These are phyloP conservation scores for Typhlomys cinereus DNA, from an alignment of 2,113 vertebrate genomes.

Conservation along the genomic window DNA sequence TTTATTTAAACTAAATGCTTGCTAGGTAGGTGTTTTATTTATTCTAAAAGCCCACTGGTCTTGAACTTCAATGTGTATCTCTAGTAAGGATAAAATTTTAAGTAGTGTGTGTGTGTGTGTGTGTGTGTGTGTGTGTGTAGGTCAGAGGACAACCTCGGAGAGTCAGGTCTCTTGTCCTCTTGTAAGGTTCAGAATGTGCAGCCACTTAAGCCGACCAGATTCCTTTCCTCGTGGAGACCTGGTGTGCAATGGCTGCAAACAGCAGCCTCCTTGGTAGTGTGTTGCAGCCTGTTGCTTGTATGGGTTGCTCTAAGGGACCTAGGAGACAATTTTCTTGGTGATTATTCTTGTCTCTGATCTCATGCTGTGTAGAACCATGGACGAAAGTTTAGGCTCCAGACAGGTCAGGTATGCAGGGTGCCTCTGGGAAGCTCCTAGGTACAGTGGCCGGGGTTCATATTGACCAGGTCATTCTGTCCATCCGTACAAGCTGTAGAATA, in stretches of 20 bases:
- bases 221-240: background rate
- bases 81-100: background rate
- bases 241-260: background rate
- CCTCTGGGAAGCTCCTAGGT: too few species aligned
- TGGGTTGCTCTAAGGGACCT: background rate
- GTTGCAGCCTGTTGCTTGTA: background rate
- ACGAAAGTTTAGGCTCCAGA: background rate
- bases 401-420: background rate
- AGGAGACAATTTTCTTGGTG: background rate
- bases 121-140: too few species aligned
- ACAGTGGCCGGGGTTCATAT: too few species aligned
- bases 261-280: background rate
- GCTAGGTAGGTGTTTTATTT: too few species aligned
- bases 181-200: background rate
- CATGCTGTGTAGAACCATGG: background rate
- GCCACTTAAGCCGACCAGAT: background rate
- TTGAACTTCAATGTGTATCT: too few species aligned
- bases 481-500: too few species aligned
- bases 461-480: too few species aligned
- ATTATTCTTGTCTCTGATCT: background rate
- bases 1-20: too few species aligned
- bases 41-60: too few species aligned
- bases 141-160: background rate
- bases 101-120: background rate
- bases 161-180: too few species aligned